A percentile compares a stretch with the other conserved stretches of the same genome.
phyloP scores from a whole-genome alignment of 2,797 vertebrate species.

The Malacoraja senta region DNA sequence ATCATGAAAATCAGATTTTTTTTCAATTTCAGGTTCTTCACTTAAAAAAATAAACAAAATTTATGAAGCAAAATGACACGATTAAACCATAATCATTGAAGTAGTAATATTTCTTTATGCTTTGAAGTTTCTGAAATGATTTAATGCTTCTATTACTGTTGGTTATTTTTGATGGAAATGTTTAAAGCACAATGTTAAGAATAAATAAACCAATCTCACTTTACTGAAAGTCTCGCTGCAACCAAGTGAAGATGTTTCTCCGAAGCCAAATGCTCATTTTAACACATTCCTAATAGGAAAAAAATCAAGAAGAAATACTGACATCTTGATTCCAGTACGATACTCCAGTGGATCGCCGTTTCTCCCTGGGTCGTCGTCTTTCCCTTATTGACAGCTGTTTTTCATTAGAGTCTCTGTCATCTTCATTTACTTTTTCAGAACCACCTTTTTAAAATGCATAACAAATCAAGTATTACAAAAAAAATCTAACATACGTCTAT shows the following conservation, averaged over 20 bases:
- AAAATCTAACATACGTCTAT: no score
- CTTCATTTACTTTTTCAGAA: constrained; percentile 56
- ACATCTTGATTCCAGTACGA: constrained; percentile 62
- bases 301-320: constrained; percentile 44
- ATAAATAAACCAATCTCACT: neutral
- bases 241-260: neutral
- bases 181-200: neutral
- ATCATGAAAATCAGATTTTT: neutral
- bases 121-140: neutral
- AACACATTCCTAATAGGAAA: neutral
- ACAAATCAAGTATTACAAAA: neutral
- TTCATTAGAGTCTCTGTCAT: constrained; percentile 57
- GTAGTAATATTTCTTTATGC: neutral
- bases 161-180: neutral
- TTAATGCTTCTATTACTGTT: neutral
- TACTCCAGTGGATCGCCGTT: constrained; percentile 55
- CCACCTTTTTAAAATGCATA: constrained; percentile 44
- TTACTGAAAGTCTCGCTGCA: no score
- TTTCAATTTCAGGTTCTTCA: neutral
- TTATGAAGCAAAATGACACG: no score
- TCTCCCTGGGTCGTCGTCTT: constrained; percentile 53
- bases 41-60: neutral
- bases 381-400: constrained; percentile 54
- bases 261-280: neutral
- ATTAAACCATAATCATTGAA: no score